Base-by-base conservation (phyloP, 1,140 invertebrate genomes). In the Eriosoma lanigerum region DNA sequence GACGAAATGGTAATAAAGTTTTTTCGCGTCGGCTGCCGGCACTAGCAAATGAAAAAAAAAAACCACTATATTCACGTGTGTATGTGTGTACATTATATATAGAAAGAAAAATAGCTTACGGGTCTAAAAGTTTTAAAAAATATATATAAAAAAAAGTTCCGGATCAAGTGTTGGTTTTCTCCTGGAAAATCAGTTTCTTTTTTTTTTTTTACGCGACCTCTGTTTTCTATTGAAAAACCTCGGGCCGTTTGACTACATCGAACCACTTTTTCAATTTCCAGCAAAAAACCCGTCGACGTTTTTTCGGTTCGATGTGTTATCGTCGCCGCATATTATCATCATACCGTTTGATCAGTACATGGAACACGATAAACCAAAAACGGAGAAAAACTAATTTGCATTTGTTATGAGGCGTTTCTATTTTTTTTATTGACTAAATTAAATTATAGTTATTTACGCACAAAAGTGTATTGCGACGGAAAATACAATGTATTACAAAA, bases 1-100 rank as follows among this genome's bases (percentile, higher is more conserved):
- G 46, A 73, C 32, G 46, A 73, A 73, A 73, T 56, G 70, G 70
- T 73, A 73, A 56, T 73, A 52, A 73, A 73, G 24, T 73, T 73
- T 73, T 56, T 73, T 32, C 26, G 38, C 29, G 52, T 54, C 26
- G 70, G 70, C 50, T 54, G 19, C 52, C 17, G 17, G 29, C 50
- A 21, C 26, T 32, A 8, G 50, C 29, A 26, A 73, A 48, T 32
- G 29, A 21, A 48, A 68, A 26, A 68, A 68, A 52, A 4, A 50
- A 48, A 44, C n/a, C 48, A 72, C 26, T 26, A 72, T 26, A 72
- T 50, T 48, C 46, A 17, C 38, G 21, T 50, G 32, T 72, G 17
- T 46, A 26, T 50, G 17, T 19, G n/a, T 44, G n/a, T 66, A 66
- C n/a, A n/a, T 44, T 68, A 46, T 21, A 48, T 68, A 44, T 46